Evolutionary conservation across 2,113 vertebrate genomes (phyloP).

Genomic region (Lampris incognitus): DNA sequence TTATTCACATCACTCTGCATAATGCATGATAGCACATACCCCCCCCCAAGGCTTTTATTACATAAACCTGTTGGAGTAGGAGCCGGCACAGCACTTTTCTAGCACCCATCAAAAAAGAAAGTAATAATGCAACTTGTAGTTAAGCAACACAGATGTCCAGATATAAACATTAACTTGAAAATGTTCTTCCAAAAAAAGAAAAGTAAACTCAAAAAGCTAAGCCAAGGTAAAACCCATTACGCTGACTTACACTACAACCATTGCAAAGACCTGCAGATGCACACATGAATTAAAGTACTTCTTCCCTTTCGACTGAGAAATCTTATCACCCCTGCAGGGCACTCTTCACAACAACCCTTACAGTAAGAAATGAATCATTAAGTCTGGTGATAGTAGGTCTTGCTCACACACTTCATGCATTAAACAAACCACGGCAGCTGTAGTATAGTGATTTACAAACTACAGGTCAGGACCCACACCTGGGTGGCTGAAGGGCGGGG

Average conservation of each 20-base stretch:
- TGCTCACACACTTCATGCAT: conserved; percentile 17
- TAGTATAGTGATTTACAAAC: too few species aligned
- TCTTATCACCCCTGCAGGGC: conserved; percentile 46
- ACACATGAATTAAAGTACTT: conserved; percentile 25
- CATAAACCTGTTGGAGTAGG: conserved; percentile 78
- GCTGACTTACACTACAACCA: not conserved
- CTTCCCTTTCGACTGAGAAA: conserved; percentile 12
- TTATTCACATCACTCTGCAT: conserved; percentile 76
- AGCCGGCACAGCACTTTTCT: conserved; percentile 64
- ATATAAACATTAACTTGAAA: conserved; percentile 35
- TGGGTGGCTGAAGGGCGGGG: too few species aligned
- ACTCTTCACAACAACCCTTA: conserved; percentile 47
- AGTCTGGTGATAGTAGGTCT: conserved; percentile 25
- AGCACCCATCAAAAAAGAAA: conserved; percentile 62
- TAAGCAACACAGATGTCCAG: conserved; percentile 39
- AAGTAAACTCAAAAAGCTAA: conserved; percentile 7
- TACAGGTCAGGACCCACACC: too few species aligned
- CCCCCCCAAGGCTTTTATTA: conserved; percentile 71
- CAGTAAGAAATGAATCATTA: conserved; percentile 7
- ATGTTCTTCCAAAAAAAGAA: conserved; percentile 23
- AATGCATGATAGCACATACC: conserved; percentile 70
- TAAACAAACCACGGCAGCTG: conserved; percentile 25
- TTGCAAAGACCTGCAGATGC: conserved; percentile 13
- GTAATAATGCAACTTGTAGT: conserved; percentile 39
- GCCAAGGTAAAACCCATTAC: not conserved